Base-by-base conservation (phyloP, 2,797 vertebrate genomes). In the Bothrops alternatus region DNA sequence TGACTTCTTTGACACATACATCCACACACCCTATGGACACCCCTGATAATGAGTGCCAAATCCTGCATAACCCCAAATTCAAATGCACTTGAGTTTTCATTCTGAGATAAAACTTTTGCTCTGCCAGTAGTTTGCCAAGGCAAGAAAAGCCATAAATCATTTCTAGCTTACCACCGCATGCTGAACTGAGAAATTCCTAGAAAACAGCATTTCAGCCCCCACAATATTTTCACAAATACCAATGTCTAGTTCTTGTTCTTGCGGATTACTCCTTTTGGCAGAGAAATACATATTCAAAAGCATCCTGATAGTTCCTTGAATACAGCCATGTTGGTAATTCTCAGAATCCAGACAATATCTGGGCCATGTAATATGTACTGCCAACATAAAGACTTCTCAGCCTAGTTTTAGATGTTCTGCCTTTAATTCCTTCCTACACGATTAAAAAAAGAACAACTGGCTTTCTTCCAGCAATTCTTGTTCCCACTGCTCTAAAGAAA, bases 161-260 rank as follows among this genome's bases (percentile, higher is more conserved):
- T 78, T 60, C 55, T 93, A n/a, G 61, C 88, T 91, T 88, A 47
- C 92, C 88, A 88, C 60, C 88, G 88, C 23, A 50, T 55, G 63
- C 42, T 90, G 92, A 63, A 58, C 26, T 89, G 86, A 86, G 69
- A 65, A 85, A 85, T 93, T 89, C 90, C 92, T 93, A 93, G 86
- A 91, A 93, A 91, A 42, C 23, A 32, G 25, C 42, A 26, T 53
- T 16, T 11, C 58, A 55, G 57, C 14, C 25, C 58, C 60, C 47
- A 86, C 69, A 88, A 23, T 88, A 78, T 87, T 82, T 88, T 61
- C 25, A 56, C 47, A 88, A 85, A 65, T 14, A 65, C 57, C 73
- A 85, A 55, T 18, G 47, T 8, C 57, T 60, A 6, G 16, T 47
- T 82, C 23, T 88, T 93, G 26, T 93, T 50, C 57, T 53, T 53